These are phyloP conservation scores for Myopa tessellatipennis DNA, from an alignment of 2,888 invertebrate species.

Conservation along the genomic window DNA sequence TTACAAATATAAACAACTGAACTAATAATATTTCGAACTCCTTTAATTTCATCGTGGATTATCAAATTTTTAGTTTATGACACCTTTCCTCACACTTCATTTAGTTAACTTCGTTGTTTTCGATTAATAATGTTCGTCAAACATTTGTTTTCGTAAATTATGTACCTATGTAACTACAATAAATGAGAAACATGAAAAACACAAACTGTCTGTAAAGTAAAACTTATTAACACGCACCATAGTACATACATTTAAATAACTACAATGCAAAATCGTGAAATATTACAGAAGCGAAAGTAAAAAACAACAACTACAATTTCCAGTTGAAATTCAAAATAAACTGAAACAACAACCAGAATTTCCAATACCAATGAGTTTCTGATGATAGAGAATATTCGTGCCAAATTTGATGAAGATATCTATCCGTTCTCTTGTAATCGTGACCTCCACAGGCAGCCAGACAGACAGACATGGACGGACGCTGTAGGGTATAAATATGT, in stretches of 20 bases:
- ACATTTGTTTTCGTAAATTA: constrained; percentile 17
- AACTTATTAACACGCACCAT: constrained; percentile 10
- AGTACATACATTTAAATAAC: constrained; percentile 3
- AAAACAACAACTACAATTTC: background rate
- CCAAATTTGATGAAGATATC: too few species aligned
- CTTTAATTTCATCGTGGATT: too few species aligned
- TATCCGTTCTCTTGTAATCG: too few species aligned
- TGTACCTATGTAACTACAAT: constrained; percentile 12
- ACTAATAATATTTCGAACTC: too few species aligned
- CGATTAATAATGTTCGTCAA: background rate
- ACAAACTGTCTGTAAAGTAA: constrained; percentile 24
- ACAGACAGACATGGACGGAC: too few species aligned
- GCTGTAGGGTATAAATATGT: background rate
- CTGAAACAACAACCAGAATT: background rate
- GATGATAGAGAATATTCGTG: too few species aligned
- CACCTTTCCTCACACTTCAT: background rate
- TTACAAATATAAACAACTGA: too few species aligned
- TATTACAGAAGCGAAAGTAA: background rate
- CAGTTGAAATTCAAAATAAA: background rate
- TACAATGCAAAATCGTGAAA: background rate
- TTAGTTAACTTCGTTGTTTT: background rate
- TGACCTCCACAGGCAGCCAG: too few species aligned
- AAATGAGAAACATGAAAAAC: too few species aligned
- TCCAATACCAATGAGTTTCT: too few species aligned
- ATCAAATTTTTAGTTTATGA: too few species aligned